Base-by-base conservation (phyloP, 2,888 invertebrate genomes). In the Leucophenga montana region DNA sequence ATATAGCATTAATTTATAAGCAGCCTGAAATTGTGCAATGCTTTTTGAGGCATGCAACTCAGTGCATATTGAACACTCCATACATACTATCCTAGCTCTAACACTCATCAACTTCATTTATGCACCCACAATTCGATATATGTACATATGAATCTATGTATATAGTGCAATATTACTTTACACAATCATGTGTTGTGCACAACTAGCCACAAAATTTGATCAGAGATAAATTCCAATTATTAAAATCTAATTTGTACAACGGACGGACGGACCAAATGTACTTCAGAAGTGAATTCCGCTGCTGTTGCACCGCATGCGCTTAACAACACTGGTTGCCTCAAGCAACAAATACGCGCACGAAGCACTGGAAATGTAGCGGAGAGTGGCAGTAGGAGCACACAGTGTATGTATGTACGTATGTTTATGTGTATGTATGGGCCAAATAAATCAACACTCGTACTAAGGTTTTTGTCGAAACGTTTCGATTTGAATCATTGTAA, bases 201-300 rank as follows among this genome's bases (percentile, higher is more conserved):
- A 66, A 73, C 73, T 62, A 66, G 68, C 81, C 74, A 73, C 77
- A 71, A 76, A 71, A 77, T 75, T 75, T 75, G 73, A 74, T 73
- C 71, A 71, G 71, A 76, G 73, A 83, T 81, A 79, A 81, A 77
- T 83, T 77, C 71, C 73, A 81, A 83, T 79, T 79, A 85, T 84
- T 84, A 79, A 83, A 83, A 82, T 84, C 77, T 71, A 84, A 82
- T 85, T 83, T 83, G 72, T 78, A 75, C 70, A 74, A 73, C 57
- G 71, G 53, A 70, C 62, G 18, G n/a, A 61, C 59, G 48, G 6
- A 27, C 56, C 9, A 27, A 50, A 14, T n/a, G 18, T 27, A 27
- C 27, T 3, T 27, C 27, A n/a, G n/a, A 61, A n/a, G 39, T 61
- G 33, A 18, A 33, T 61, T n/a, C 13, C 39, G 16, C 33, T 39